phyloP scores from a whole-genome alignment of 2,113 vertebrate genomes.

The Cisticola juncidis region DNA sequence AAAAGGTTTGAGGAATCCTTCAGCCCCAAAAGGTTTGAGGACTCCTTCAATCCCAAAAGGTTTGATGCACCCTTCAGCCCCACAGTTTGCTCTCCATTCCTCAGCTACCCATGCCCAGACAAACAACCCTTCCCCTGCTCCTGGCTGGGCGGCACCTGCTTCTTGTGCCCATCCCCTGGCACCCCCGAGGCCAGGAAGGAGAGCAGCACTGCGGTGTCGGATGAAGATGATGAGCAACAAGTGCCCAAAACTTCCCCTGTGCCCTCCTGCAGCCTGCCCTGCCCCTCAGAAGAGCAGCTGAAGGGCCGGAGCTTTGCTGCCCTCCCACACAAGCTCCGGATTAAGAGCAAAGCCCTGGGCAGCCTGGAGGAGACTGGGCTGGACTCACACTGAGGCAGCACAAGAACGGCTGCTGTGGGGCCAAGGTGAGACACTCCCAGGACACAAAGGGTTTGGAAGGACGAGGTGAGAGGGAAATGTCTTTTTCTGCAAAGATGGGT shows the following conservation, averaged over 20 bases:
- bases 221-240: constrained; percentile 73
- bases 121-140: background rate
- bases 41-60: background rate
- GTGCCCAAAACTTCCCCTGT: constrained; percentile 49
- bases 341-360: constrained; percentile 67
- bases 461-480: background rate
- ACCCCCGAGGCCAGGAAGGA: background rate
- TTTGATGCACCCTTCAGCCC: constrained; percentile 50
- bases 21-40: background rate
- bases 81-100: constrained; percentile 50
- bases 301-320: constrained; percentile 25
- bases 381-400: background rate
- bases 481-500: background rate
- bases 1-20: constrained; percentile 39
- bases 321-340: constrained; percentile 77
- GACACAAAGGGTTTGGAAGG: background rate
- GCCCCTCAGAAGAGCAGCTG: background rate
- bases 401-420: background rate
- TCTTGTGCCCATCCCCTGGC: constrained; percentile 2
- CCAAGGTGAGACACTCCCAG: background rate
- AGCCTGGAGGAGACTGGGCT: background rate
- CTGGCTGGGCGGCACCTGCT: constrained; percentile 40
- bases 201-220: background rate
- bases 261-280: background rate
- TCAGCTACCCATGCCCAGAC: constrained; percentile 66